Evolutionary conservation across 2,888 invertebrate species (phyloP).

Genomic region (Graphium colonna): DNA sequence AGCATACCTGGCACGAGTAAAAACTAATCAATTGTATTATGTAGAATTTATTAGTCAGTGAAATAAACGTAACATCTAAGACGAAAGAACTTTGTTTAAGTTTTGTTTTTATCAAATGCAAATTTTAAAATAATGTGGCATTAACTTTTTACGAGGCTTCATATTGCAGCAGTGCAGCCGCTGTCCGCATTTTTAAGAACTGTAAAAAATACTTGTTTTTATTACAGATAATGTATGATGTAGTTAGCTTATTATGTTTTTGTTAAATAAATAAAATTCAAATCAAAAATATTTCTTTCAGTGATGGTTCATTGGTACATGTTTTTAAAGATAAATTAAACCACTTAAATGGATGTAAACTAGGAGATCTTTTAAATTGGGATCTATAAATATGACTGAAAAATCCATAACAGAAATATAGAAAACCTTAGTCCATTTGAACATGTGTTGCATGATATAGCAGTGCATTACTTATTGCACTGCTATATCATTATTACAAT

Average conservation of each 20-base stretch:
- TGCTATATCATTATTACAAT: too few species aligned
- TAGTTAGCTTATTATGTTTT: slow-evolving; percentile 52
- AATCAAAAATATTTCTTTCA: slow-evolving; percentile 33
- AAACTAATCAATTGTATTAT: slow-evolving; percentile 49
- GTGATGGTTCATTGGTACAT: too few species aligned
- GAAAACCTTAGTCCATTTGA: too few species aligned
- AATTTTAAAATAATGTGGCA: background rate
- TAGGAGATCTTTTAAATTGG: too few species aligned
- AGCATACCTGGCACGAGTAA: slow-evolving; percentile 55
- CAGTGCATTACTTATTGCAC: too few species aligned
- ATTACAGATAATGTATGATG: slow-evolving; percentile 16
- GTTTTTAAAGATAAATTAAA: too few species aligned
- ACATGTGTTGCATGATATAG: too few species aligned
- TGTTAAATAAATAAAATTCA: slow-evolving; percentile 67
- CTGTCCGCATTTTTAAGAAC: slow-evolving; percentile 20
- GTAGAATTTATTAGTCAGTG: slow-evolving; percentile 54
- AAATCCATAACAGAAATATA: too few species aligned
- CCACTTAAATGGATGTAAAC: too few species aligned
- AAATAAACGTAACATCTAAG: slow-evolving; percentile 69
- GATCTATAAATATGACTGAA: too few species aligned
- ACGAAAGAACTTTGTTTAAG: slow-evolving; percentile 51
- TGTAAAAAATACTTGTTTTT: slow-evolving; percentile 14
- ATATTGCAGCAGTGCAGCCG: background rate
- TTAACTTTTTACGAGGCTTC: background rate
- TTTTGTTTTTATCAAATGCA: background rate